phyloP scores from a whole-genome alignment of 1,140 invertebrate genomes.

The Hetaerina americana region DNA sequence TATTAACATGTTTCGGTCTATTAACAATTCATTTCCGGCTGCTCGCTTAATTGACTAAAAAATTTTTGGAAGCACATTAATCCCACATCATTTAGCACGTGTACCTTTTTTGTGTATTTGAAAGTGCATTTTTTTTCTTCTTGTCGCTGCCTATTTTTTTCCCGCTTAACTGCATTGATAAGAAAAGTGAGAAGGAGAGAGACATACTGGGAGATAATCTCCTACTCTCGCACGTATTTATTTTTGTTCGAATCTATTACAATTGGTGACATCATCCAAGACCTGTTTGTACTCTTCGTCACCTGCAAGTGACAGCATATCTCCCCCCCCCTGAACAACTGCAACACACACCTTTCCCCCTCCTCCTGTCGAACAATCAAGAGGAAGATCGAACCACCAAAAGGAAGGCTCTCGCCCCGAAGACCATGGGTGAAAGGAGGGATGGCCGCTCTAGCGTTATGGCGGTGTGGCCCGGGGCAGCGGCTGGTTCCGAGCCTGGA shows the following conservation, averaged over 20 bases:
- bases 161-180: background rate
- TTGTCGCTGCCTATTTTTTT: background rate
- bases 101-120: background rate
- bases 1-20: background rate
- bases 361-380: background rate
- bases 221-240: too few species aligned
- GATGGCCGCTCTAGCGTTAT: background rate
- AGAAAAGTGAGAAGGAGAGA: background rate
- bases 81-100: background rate
- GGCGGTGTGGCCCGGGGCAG: background rate
- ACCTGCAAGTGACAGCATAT: too few species aligned
- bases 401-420: background rate
- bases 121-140: background rate
- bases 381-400: background rate
- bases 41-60: background rate
- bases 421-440: background rate
- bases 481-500: background rate
- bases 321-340: background rate
- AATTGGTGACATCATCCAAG: too few species aligned
- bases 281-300: too few species aligned
- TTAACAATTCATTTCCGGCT: background rate
- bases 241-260: too few species aligned
- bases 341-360: background rate
- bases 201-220: too few species aligned
- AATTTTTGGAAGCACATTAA: background rate